A percentile compares a stretch with the other conserved stretches of the same genome.
phyloP scores from a whole-genome alignment of 1,140 invertebrate genomes.

The Catajapyx aquilonaris region DNA sequence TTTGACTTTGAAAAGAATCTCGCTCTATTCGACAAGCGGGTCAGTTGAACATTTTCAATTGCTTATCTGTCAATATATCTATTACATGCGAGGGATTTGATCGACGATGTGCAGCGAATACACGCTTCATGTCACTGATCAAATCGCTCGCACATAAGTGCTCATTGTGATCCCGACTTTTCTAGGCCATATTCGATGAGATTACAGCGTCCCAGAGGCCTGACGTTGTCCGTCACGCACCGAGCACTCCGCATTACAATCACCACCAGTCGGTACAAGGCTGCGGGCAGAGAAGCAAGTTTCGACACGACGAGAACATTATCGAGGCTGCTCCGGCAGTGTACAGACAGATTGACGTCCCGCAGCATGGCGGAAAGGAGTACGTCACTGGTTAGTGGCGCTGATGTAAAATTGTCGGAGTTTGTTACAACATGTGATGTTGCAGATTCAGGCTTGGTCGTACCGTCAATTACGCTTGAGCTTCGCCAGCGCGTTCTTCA shows the following conservation, averaged over 20 bases:
- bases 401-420: background rate
- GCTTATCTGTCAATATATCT: too few species aligned
- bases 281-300: conserved; percentile 24
- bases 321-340: conserved; percentile 38
- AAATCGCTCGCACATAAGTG: too few species aligned
- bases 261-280: too few species aligned
- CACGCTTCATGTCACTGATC: too few species aligned
- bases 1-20: conserved; percentile 91
- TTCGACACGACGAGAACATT: conserved; percentile 68
- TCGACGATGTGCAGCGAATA: too few species aligned
- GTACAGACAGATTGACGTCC: conserved; percentile 46
- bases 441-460: conserved; percentile 47
- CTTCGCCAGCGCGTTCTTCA: conserved; percentile 41
- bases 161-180: background rate
- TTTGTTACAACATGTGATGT: too few species aligned
- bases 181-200: conserved; percentile 44
- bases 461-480: conserved; percentile 46
- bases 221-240: conserved; percentile 34
- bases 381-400: conserved; percentile 38
- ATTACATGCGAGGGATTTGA: too few species aligned
- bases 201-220: conserved; percentile 42
- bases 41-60: background rate
- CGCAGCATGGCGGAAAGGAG: conserved; percentile 34
- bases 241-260: conserved; percentile 9
- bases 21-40: conserved; percentile 64